A percentile compares a stretch with the other conserved stretches of the same genome.
Conservation (phyloP, 2,888 invertebrate genomes). For the Coecobrya sp. region DNA sequence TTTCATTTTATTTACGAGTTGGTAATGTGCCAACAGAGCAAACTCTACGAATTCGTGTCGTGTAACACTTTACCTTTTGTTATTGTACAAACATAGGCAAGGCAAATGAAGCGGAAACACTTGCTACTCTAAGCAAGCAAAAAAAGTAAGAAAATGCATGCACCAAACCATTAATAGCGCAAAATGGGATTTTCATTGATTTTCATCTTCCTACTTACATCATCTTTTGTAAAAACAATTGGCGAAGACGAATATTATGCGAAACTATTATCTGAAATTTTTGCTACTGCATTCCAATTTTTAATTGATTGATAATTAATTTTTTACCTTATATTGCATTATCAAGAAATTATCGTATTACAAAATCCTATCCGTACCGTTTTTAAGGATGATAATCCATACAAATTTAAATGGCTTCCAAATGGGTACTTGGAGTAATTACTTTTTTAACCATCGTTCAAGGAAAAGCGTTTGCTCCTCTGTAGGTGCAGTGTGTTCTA, state of each 20-base stretch:
- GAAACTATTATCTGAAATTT: not conserved
- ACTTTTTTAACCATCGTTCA: constrained; percentile 42
- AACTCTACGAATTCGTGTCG: constrained; percentile 2
- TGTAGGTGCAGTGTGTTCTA: not conserved
- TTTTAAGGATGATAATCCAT: constrained; percentile 15
- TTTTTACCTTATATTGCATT: constrained; percentile 7
- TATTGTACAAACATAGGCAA: constrained; percentile 55
- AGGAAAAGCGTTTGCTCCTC: constrained; percentile 30
- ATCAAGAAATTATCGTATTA: constrained; percentile 55
- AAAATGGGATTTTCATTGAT: constrained; percentile 65
- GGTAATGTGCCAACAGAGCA: constrained; percentile 54
- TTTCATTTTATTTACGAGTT: constrained; percentile 46
- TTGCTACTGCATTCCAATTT: constrained; percentile 53
- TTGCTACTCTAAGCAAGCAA: constrained; percentile 46
- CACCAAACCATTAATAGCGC: constrained; percentile 31
- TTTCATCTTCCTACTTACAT: constrained; percentile 71
- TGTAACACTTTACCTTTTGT: constrained; percentile 60
- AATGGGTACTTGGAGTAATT: constrained; percentile 56
- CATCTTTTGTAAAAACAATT: constrained; percentile 10
- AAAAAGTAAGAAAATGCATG: not conserved
- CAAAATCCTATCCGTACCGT: constrained; percentile 15
- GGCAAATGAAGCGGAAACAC: constrained; percentile 79
- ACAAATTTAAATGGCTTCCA: constrained; percentile 58
- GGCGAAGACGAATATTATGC: not conserved
- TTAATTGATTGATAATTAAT: constrained; percentile 66